Conservation (phyloP, 2,888 invertebrate genomes). For the Euclidia mi region DNA sequence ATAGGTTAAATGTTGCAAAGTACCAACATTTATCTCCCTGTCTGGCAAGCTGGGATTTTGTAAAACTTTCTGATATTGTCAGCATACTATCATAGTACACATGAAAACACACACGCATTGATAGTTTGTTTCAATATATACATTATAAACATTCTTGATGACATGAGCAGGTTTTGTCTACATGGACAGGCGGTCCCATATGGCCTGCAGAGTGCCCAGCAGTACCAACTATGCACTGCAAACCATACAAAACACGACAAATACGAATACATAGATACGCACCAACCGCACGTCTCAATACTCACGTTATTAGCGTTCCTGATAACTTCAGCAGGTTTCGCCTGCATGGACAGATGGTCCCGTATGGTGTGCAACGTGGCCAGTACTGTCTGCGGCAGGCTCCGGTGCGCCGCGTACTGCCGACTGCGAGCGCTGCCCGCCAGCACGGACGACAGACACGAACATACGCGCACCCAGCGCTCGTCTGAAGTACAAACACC, state of each 20-base stretch:
- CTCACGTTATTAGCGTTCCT: constrained; percentile 73
- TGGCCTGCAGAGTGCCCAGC: constrained; percentile 63
- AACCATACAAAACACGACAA: constrained; percentile 68
- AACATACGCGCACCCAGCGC: constrained; percentile 70
- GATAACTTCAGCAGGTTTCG: constrained; percentile 77
- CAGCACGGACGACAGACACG: constrained; percentile 70
- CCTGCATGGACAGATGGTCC: constrained; percentile 76
- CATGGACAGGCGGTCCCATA: constrained; percentile 77
- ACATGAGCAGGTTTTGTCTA: constrained; percentile 76
- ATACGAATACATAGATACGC: constrained; percentile 70
- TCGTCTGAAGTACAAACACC: constrained; percentile 62
- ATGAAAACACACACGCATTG: too few species aligned
- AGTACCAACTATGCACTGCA: constrained; percentile 69
- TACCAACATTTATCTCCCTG: too few species aligned
- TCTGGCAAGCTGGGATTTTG: too few species aligned
- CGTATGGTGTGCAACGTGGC: constrained; percentile 68
- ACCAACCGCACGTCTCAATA: constrained; percentile 79
- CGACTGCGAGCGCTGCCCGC: constrained; percentile 69
- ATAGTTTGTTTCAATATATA: too few species aligned
- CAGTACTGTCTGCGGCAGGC: constrained; percentile 62
- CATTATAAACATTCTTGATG: constrained; percentile 67
- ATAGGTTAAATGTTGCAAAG: too few species aligned
- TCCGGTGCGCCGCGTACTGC: constrained; percentile 71
- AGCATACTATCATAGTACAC: too few species aligned
- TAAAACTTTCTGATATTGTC: too few species aligned